Evolutionary conservation across 53 echinoderm and acorn worm species (phyloP).

Genomic region (Stichopus horrens): DNA sequence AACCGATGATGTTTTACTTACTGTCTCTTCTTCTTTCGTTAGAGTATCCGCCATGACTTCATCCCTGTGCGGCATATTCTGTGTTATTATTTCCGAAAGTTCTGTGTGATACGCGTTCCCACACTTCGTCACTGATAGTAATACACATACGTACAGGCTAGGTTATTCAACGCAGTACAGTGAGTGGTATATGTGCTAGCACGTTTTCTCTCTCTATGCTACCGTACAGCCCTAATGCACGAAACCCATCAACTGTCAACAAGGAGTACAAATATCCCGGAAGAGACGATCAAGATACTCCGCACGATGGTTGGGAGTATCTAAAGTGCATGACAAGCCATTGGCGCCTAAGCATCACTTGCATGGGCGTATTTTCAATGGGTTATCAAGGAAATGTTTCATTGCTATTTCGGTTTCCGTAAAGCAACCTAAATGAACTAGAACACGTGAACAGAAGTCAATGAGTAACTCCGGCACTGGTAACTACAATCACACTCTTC

Average conservation of each 20-base stretch:
- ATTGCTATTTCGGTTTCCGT: too few relatives aligned
- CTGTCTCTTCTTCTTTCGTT: slow-evolving; percentile 41
- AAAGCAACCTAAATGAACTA: too few relatives aligned
- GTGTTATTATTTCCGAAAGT: background rate
- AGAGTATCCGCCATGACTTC: slow-evolving; percentile 33
- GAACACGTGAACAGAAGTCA: too few relatives aligned
- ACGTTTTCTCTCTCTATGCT: background rate
- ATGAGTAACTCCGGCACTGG: too few relatives aligned
- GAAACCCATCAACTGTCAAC: background rate
- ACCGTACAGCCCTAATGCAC: background rate
- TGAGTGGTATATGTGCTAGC: background rate
- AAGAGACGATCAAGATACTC: background rate
- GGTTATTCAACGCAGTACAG: background rate
- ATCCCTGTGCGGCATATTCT: slow-evolving; percentile 32
- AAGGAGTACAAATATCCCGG: background rate
- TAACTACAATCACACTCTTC: too few relatives aligned
- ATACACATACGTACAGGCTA: background rate
- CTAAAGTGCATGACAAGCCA: too few relatives aligned
- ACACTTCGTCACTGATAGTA: too few relatives aligned
- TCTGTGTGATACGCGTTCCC: too few relatives aligned
- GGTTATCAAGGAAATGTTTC: too few relatives aligned
- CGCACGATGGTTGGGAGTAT: too few relatives aligned
- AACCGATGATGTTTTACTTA: background rate
- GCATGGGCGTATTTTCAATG: too few relatives aligned
- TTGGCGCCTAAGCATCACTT: too few relatives aligned